Conservation (phyloP, 2,797 vertebrate genomes). For the Euphonia xanthogaster region DNA sequence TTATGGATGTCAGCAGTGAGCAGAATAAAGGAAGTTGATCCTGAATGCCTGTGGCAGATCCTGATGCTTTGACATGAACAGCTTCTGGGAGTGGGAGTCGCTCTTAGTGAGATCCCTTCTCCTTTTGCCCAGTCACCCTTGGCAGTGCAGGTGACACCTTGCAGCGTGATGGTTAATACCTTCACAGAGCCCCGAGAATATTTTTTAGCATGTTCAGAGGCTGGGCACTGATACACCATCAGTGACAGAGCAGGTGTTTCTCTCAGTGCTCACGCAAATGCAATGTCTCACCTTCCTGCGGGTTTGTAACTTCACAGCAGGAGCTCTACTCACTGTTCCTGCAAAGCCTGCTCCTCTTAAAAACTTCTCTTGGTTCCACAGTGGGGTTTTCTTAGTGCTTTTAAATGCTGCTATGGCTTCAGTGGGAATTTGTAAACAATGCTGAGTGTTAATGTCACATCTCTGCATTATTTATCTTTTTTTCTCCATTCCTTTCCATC, state of each 20-base stretch:
- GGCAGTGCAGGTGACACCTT: not conserved
- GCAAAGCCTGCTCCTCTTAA: not conserved
- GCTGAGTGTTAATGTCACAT: not conserved
- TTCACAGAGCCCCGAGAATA: not conserved
- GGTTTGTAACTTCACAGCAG: not conserved
- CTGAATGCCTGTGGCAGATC: not conserved
- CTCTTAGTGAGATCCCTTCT: not conserved
- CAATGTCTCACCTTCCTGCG: not conserved
- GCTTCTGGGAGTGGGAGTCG: not conserved
- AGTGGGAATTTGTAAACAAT: not conserved
- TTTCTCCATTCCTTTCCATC: not conserved
- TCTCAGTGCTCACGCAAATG: not conserved
- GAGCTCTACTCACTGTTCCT: not conserved
- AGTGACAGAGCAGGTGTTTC: not conserved
- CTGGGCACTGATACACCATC: not conserved
- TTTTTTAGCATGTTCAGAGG: not conserved
- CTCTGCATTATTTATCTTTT: not conserved
- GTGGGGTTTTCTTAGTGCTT: not conserved
- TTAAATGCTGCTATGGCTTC: not conserved
- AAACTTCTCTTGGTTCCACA: not conserved
- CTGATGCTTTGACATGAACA: fast-evolving
- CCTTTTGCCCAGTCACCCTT: not conserved
- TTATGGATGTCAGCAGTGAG: not conserved
- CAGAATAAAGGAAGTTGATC: not conserved
- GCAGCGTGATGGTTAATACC: not conserved